Percentiles rank a stretch among this genome's conserved stretches.
phyloP scores from a whole-genome alignment of 2,888 invertebrate species.

The Macrosiphum euphorbiae region DNA sequence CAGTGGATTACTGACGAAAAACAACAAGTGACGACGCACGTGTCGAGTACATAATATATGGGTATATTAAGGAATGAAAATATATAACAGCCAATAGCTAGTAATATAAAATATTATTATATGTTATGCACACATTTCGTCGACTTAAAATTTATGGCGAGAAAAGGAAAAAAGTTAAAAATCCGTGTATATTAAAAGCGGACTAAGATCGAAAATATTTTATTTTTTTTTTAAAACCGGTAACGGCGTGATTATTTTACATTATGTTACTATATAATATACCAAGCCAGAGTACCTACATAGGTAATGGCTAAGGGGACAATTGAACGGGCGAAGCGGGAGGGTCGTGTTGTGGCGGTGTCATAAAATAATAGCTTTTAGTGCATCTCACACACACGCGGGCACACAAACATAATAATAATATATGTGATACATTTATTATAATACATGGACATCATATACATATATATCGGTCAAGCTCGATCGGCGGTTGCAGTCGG shows the following conservation, averaged over 20 bases:
- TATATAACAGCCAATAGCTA: not conserved
- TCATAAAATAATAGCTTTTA: conserved; percentile 34
- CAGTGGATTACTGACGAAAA: not conserved
- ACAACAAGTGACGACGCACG: not conserved
- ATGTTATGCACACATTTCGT: not conserved
- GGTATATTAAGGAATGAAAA: not conserved
- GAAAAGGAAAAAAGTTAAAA: not conserved
- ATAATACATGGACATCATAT: not conserved
- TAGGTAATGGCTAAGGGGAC: not conserved
- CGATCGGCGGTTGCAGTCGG: not conserved
- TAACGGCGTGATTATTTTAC: conserved; percentile 19
- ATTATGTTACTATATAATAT: not conserved
- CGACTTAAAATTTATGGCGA: not conserved
- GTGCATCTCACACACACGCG: not conserved
- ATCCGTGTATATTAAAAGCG: not conserved
- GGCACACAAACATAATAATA: not conserved
- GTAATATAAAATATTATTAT: not conserved
- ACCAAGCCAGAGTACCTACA: not conserved
- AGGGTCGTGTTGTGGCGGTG: not conserved
- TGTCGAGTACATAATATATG: not conserved
- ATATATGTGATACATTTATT: conserved; percentile 6
- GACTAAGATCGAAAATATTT: not conserved
- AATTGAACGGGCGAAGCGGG: not conserved
- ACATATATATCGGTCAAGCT: not conserved
- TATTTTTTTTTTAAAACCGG: conserved; percentile 34